phyloP scores from a whole-genome alignment of 2,888 invertebrate genomes.

The Temnothorax unifasciatus region DNA sequence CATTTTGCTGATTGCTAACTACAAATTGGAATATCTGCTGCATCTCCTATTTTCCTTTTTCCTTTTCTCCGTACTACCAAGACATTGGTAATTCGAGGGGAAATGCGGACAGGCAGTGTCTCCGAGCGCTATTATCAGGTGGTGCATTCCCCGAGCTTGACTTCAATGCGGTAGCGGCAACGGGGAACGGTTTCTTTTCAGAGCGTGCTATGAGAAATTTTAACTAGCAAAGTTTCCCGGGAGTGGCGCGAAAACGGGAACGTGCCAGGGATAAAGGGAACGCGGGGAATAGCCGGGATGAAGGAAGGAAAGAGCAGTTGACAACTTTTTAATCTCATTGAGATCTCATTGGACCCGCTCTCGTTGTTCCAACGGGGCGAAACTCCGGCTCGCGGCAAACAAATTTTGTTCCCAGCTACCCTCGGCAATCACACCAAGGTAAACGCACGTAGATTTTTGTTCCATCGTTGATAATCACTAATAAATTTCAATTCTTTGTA shows the following conservation, averaged over 20 bases:
- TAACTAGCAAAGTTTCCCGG: slow-evolving; percentile 78
- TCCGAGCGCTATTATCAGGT: slow-evolving; percentile 53
- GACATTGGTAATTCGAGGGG: slow-evolving; percentile 41
- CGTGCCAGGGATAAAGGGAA: slow-evolving; percentile 41
- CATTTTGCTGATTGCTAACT: slow-evolving; percentile 22
- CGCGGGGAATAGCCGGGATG: slow-evolving; percentile 43
- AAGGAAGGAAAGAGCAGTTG: slow-evolving; percentile 74
- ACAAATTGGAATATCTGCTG: slow-evolving; percentile 28
- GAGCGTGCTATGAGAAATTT: slow-evolving; percentile 74
- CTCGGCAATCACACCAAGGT: slow-evolving; percentile 48
- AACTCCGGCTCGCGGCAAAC: slow-evolving; percentile 72
- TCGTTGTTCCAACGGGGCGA: slow-evolving; percentile 72
- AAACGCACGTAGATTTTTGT: slow-evolving; percentile 22
- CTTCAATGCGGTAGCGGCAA: slow-evolving; percentile 52
- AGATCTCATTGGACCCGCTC: slow-evolving; percentile 77
- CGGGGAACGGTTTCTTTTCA: slow-evolving; percentile 76
- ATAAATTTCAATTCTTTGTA: slow-evolving; percentile 1
- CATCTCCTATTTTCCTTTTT: background rate
- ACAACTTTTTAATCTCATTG: slow-evolving; percentile 83
- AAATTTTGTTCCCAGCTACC: slow-evolving; percentile 67
- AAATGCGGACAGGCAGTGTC: slow-evolving; percentile 39
- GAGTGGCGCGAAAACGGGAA: slow-evolving; percentile 49
- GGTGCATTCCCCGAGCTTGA: slow-evolving; percentile 52
- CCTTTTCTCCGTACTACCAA: background rate
- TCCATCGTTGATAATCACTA: slow-evolving; percentile 15